Conservation (phyloP, 2,888 invertebrate species). For the Dicranocentrus wangi region DNA sequence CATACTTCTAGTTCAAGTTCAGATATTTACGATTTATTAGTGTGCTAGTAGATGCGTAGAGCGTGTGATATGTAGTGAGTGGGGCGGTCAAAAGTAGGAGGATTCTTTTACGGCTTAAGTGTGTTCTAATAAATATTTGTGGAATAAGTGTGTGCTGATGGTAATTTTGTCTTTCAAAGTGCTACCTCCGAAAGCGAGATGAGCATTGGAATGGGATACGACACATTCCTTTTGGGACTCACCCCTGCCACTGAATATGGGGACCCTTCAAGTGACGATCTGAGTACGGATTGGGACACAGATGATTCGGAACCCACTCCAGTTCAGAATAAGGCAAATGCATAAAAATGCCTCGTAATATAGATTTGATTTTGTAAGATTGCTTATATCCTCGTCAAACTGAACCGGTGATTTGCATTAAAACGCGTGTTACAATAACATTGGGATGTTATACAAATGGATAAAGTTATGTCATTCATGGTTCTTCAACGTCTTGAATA, state of each 20-base stretch:
- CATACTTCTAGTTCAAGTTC: no score
- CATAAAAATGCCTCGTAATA: conserved; percentile 36
- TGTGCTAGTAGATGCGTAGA: no score
- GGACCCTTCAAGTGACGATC: conserved; percentile 88
- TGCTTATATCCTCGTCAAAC: background rate
- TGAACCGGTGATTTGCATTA: no score
- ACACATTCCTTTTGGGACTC: conserved; percentile 69
- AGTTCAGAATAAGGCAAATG: conserved; percentile 68
- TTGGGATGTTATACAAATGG: no score
- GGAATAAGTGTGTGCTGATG: no score
- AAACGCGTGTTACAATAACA: no score
- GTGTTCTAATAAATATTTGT: no score
- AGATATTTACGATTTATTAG: no score
- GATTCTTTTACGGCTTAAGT: no score
- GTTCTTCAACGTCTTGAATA: conserved; percentile 17
- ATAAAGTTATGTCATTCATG: conserved; percentile 39
- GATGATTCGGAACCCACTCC: conserved; percentile 76
- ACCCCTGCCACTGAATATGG: conserved; percentile 81
- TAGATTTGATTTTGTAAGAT: background rate
- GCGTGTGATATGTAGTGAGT: no score
- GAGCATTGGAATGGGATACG: conserved; percentile 69
- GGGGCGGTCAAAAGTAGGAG: no score
- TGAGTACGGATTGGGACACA: conserved; percentile 94
- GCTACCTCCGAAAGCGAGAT: conserved; percentile 65
- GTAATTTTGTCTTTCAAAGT: conserved; percentile 58